phyloP scores from a whole-genome alignment of 2,797 vertebrate genomes.

The Todus mexicanus region DNA sequence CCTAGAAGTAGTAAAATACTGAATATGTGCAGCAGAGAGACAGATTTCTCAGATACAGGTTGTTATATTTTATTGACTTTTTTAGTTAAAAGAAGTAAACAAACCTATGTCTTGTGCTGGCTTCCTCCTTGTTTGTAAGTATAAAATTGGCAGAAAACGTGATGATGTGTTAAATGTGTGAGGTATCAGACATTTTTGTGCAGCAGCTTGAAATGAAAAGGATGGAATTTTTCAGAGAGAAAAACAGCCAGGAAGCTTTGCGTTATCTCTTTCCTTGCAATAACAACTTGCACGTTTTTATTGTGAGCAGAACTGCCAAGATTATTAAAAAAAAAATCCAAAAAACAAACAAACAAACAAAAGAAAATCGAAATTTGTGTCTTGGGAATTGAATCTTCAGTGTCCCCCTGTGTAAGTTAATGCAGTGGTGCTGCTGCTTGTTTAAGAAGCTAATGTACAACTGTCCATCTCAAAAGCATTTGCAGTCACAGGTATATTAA shows the following conservation, averaged over 20 bases:
- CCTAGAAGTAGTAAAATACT: neutral
- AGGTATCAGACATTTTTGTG: neutral
- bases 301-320: neutral
- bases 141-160: neutral
- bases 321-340: neutral
- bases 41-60: neutral
- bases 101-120: neutral
- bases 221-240: neutral
- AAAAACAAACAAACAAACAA: neutral
- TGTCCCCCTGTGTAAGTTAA: neutral
- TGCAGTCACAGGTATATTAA: neutral
- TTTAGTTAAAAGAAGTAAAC: neutral
- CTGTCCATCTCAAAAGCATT: neutral
- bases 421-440: neutral
- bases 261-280: neutral
- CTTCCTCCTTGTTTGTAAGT: neutral
- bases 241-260: neutral
- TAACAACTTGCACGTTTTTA: neutral
- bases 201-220: neutral
- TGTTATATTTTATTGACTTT: neutral
- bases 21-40: neutral
- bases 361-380: neutral
- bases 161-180: neutral
- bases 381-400: neutral
- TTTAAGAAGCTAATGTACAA: neutral